Conservation (phyloP, 2,888 invertebrate genomes). For the Scelioninae gen. 1 region DNA sequence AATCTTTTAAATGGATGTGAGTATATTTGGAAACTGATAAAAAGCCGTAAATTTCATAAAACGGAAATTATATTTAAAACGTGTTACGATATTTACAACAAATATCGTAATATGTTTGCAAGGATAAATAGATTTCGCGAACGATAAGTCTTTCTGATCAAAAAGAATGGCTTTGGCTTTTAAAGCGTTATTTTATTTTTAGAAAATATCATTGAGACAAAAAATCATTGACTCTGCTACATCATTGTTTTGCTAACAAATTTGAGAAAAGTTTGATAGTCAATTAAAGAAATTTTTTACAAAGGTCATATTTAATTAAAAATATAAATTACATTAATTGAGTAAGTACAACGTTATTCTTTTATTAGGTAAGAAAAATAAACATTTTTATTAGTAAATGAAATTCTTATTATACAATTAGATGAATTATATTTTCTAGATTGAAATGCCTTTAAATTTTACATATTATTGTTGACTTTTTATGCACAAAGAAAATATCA, state of each 20-base stretch:
- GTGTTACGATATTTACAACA: constrained; percentile 16
- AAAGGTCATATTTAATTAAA: not conserved
- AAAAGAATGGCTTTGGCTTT: constrained; percentile 23
- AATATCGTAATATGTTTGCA: constrained; percentile 13
- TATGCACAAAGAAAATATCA: no score
- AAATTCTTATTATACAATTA: no score
- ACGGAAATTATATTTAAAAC: constrained; percentile 24
- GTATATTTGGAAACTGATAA: constrained; percentile 1
- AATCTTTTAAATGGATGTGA: not conserved
- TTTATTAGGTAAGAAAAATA: no score
- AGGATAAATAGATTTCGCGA: constrained; percentile 21
- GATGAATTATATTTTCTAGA: no score
- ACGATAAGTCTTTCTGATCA: constrained; percentile 16
- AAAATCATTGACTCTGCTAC: constrained; percentile 10
- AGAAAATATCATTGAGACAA: constrained; percentile 4
- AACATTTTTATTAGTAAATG: no score
- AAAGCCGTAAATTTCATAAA: constrained; percentile 7
- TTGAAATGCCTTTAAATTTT: no score
- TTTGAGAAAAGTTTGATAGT: not conserved
- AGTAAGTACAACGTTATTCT: no score
- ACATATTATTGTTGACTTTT: no score
- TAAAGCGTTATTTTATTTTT: constrained; percentile 25
- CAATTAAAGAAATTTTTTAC: not conserved
- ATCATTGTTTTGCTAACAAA: constrained; percentile 9
- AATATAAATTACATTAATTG: constrained; percentile 1